Evolutionary conservation across 2,113 vertebrate genomes (phyloP).

Genomic region (Diphyllodes magnificus): DNA sequence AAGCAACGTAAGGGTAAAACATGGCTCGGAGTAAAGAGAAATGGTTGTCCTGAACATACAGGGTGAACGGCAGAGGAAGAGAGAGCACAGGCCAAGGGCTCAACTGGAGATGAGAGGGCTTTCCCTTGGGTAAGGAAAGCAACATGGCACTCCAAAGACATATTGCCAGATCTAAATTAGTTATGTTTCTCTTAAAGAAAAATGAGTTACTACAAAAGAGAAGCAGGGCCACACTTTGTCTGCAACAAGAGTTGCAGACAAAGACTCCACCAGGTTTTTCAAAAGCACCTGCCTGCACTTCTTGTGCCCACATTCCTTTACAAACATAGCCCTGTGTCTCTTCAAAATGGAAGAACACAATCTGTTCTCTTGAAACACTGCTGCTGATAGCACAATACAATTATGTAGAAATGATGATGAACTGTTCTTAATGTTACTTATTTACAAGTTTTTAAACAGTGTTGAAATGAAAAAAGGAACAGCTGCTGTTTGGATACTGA

Average conservation of each 20-base stretch:
- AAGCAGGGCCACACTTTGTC: neutral
- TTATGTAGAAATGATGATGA: neutral
- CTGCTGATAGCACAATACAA: neutral
- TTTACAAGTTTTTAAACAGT: neutral
- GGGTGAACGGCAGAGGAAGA: neutral
- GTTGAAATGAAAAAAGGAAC: neutral
- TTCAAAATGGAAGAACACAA: neutral
- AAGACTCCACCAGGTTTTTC: neutral
- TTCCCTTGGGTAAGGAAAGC: neutral
- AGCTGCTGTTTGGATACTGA: neutral
- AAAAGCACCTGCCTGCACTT: neutral
- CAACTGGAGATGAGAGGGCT: neutral
- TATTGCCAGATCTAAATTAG: neutral
- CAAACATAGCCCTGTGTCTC: neutral
- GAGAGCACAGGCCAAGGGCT: neutral
- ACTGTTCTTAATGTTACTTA: neutral
- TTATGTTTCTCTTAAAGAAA: neutral
- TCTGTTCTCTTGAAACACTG: neutral
- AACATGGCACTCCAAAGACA: neutral
- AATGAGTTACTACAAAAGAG: neutral
- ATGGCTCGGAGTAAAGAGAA: constrained; percentile 26
- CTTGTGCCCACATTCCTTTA: neutral
- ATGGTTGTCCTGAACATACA: neutral
- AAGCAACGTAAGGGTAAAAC: constrained; percentile 31
- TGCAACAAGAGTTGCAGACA: neutral